These are phyloP conservation scores for Myotis brandtii DNA, from an alignment of 2,113 vertebrate genomes.

Conservation along the genomic window DNA sequence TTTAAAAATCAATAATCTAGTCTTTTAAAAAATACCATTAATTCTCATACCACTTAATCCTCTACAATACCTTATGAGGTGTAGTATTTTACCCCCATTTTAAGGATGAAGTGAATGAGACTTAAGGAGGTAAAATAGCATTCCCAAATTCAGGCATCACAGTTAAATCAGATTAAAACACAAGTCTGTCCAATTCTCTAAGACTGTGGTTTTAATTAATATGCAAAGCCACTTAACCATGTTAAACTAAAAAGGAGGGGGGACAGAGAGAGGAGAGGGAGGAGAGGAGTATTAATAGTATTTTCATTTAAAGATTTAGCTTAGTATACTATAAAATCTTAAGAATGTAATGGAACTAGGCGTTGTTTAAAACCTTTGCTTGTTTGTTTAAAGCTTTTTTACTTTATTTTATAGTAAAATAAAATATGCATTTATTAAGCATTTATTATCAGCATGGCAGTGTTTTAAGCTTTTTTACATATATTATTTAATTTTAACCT, in stretches of 20 bases:
- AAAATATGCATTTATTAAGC: not conserved
- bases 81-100: not conserved
- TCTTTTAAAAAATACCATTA: not conserved
- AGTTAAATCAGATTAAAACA: not conserved
- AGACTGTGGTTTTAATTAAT: not conserved
- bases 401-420: conserved; percentile 6
- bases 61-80: not conserved
- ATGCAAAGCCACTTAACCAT: not conserved
- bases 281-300: not conserved
- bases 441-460: not conserved
- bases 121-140: not conserved
- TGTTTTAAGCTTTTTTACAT: not conserved
- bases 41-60: not conserved
- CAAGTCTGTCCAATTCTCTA: not conserved
- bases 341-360: not conserved
- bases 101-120: not conserved
- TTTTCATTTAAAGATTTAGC: not conserved
- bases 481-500: not conserved
- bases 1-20: too few relatives aligned
- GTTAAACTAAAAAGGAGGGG: not conserved
- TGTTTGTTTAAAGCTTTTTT: not conserved
- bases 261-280: not conserved
- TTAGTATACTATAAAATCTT: not conserved
- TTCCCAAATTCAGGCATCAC: not conserved
- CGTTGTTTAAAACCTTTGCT: not conserved